These are phyloP conservation scores for Triplophysa siluroides DNA, from an alignment of 2,113 vertebrate species.

Conservation along the genomic window DNA sequence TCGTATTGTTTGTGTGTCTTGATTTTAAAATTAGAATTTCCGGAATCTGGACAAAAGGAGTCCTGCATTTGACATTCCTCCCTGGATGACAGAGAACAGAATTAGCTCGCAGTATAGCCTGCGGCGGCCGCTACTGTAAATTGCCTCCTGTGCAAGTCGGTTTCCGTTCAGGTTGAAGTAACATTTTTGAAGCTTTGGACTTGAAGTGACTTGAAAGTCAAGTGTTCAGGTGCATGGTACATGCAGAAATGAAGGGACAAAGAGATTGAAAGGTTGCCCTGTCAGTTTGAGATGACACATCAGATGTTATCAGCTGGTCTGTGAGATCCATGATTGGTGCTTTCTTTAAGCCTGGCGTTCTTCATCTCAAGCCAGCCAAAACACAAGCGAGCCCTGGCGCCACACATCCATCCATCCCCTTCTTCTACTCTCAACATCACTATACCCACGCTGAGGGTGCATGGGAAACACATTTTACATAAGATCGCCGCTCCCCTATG, in stretches of 20 bases:
- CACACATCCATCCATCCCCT: conserved; percentile 41
- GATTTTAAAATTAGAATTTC: conserved; percentile 65
- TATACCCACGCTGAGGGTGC: conserved; percentile 40
- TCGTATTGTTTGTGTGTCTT: conserved; percentile 45
- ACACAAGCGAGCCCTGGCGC: conserved; percentile 71
- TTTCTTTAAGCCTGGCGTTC: conserved; percentile 59
- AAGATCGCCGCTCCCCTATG: conserved; percentile 5
- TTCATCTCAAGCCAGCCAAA: conserved; percentile 67
- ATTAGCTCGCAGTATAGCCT: neutral
- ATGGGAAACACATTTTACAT: conserved; percentile 55
- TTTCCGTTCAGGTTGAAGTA: neutral
- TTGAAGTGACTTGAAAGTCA: neutral
- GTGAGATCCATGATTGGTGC: conserved; percentile 51
- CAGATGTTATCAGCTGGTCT: conserved; percentile 66
- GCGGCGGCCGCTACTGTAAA: neutral
- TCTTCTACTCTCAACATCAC: conserved; percentile 23
- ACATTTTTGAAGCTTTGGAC: neutral
- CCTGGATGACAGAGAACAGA: conserved; percentile 27
- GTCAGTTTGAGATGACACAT: conserved; percentile 62
- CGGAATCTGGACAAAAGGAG: conserved; percentile 64
- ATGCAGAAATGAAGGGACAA: conserved; percentile 35
- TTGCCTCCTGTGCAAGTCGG: neutral
- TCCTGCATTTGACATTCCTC: conserved; percentile 60
- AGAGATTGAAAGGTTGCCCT: conserved; percentile 39
- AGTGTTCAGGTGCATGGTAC: neutral